Conservation (phyloP, 2,113 vertebrate species). For the Psephotus haematonotus region DNA sequence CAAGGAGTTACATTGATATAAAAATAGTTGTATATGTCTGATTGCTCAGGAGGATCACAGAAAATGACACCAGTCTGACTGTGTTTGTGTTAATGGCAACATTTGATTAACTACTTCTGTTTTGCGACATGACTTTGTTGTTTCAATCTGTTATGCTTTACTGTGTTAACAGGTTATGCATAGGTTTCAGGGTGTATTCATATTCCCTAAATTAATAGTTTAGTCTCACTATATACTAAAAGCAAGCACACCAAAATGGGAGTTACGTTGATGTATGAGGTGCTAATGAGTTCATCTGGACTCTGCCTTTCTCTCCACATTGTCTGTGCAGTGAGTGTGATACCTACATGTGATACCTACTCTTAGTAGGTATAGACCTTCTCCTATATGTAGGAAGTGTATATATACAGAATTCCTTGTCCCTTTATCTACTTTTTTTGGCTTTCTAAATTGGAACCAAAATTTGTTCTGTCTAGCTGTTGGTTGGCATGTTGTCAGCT, state of each 20-base stretch:
- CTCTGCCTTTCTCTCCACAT: background rate
- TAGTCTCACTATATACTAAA: background rate
- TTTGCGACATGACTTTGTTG: background rate
- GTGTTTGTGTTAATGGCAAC: background rate
- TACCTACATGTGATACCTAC: background rate
- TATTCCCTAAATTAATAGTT: background rate
- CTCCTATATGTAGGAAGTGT: background rate
- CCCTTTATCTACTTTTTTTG: background rate
- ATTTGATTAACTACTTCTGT: background rate
- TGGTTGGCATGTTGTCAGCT: background rate
- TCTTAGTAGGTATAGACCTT: background rate
- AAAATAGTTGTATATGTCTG: background rate
- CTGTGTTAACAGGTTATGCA: background rate
- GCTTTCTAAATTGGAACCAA: background rate
- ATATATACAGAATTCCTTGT: background rate
- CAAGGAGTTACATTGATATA: background rate
- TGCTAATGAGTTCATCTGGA: background rate
- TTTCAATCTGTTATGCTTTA: background rate
- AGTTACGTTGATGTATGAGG: background rate
- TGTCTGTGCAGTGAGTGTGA: background rate
- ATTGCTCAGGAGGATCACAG: background rate
- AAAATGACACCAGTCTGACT: background rate
- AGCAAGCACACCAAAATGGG: background rate
- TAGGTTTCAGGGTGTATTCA: background rate
- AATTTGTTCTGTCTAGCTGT: background rate